Evolutionary conservation across 2,797 vertebrate genomes (phyloP).

Genomic region (Coreius guichenoti): DNA sequence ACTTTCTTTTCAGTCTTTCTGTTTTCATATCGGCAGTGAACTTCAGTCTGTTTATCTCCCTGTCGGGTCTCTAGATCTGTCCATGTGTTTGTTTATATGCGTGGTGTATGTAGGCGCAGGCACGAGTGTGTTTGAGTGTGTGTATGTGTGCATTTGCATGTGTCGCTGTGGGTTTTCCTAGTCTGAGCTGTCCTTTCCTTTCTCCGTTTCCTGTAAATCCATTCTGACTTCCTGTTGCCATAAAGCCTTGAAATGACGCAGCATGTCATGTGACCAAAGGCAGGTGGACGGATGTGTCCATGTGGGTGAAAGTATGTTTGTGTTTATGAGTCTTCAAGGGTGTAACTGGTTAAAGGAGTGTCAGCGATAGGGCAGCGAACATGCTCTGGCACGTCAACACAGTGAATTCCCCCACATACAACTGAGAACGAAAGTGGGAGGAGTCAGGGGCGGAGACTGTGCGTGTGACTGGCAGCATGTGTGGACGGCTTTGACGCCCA

Average conservation of each 20-base stretch:
- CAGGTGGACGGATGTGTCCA: conserved; percentile 31
- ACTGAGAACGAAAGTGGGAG: conserved; percentile 44
- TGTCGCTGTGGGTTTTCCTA: conserved; percentile 43
- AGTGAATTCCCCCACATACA: conserved; percentile 35
- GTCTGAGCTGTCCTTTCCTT: conserved; percentile 50
- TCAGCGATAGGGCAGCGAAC: conserved; percentile 12
- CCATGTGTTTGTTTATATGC: conserved; percentile 23
- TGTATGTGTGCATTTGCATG: neutral
- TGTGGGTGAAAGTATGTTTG: conserved; percentile 28
- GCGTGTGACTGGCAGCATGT: conserved; percentile 39
- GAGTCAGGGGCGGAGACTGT: neutral
- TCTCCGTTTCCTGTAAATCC: conserved; percentile 59
- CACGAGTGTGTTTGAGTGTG: neutral
- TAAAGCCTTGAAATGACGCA: neutral
- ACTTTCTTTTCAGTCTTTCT: conserved; percentile 28
- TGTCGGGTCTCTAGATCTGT: neutral
- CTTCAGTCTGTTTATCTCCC: conserved; percentile 24
- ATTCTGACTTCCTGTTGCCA: conserved; percentile 43
- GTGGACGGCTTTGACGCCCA: neutral
- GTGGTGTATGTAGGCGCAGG: neutral
- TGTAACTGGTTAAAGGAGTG: conserved; percentile 21
- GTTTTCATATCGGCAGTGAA: conserved; percentile 16
- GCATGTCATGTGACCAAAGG: neutral
- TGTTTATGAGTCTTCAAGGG: conserved; percentile 30
- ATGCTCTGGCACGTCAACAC: conserved; percentile 10